phyloP scores from a whole-genome alignment of 35 echinoderm and acorn worm genomes.

The Heliocidaris tuberculata region DNA sequence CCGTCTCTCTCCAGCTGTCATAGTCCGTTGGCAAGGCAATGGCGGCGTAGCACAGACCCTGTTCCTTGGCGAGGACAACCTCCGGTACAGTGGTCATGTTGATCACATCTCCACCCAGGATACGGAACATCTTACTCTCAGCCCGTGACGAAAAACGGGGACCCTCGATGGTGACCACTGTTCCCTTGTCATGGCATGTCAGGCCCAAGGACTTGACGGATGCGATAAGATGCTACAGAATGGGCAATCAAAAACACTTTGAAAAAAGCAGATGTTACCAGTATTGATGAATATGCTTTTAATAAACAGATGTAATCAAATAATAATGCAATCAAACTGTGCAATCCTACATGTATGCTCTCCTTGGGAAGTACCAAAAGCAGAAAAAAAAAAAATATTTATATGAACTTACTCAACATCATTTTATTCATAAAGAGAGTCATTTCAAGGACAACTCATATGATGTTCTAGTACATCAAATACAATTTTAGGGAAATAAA shows the following conservation, averaged over 20 bases:
- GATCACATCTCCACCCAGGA: constrained; percentile 78
- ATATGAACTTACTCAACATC: too few species aligned
- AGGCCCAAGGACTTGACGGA: constrained; percentile 55
- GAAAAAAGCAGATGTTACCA: too few species aligned
- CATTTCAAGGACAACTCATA: too few species aligned
- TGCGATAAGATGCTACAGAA: constrained; percentile 65
- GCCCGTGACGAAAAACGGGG: constrained; percentile 85
- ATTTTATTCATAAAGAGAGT: too few species aligned
- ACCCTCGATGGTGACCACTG: constrained; percentile 84
- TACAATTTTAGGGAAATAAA: too few species aligned
- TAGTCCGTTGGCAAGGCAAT: constrained; percentile 92
- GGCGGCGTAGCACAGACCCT: constrained; percentile 78
- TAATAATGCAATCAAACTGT: too few species aligned
- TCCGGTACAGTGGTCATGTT: constrained; percentile 99
- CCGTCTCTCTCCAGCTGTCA: constrained; percentile 80
- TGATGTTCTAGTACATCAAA: too few species aligned
- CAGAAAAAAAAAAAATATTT: too few species aligned
- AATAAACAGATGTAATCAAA: too few species aligned
- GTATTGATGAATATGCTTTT: too few species aligned
- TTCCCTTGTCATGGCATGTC: constrained; percentile 65
- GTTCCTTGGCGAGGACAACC: constrained; percentile 86
- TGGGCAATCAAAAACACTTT: background rate
- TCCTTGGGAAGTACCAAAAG: too few species aligned
- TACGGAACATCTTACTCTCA: constrained; percentile 82
- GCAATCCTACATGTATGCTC: too few species aligned